Conservation (phyloP, 2,888 invertebrate species). For the Clivina fossor region DNA sequence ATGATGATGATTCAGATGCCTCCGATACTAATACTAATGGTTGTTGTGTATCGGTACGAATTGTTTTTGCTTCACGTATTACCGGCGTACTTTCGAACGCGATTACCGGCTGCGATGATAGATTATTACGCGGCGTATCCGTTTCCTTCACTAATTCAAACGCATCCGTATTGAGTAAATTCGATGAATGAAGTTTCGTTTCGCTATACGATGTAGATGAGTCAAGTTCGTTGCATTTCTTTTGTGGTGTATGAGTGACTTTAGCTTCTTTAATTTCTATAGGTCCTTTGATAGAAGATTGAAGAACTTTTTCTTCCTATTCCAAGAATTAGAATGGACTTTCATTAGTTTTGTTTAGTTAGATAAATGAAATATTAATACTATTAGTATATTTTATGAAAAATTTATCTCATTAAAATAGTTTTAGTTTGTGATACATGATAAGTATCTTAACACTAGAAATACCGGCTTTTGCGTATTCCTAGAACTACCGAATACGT, state of each 20-base stretch:
- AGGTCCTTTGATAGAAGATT: slow-evolving; percentile 43
- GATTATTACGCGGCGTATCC: too few relatives aligned
- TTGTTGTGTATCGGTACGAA: slow-evolving; percentile 42
- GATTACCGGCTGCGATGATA: slow-evolving; percentile 45
- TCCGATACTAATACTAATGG: slow-evolving; percentile 4
- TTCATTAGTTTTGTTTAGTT: too few relatives aligned
- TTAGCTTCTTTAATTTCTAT: slow-evolving; percentile 54
- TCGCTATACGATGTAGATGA: slow-evolving; percentile 23
- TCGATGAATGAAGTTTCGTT: too few relatives aligned
- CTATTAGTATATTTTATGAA: background rate
- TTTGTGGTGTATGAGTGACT: slow-evolving; percentile 48
- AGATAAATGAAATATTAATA: slow-evolving; percentile 3
- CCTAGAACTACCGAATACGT: slow-evolving; percentile 18
- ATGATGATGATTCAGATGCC: slow-evolving; percentile 34
- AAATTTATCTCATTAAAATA: background rate
- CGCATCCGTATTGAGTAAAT: too few relatives aligned
- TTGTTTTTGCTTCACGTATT: slow-evolving; percentile 51
- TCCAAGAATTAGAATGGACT: slow-evolving; percentile 1
- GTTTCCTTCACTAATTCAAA: too few relatives aligned
- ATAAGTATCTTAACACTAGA: background rate
- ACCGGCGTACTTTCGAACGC: slow-evolving; percentile 49
- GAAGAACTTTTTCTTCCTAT: slow-evolving; percentile 4
- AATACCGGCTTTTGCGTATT: slow-evolving; percentile 36
- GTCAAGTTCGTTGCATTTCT: too few relatives aligned
- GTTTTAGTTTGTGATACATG: background rate